Evolutionary conservation across 1,140 invertebrate species (phyloP).

Genomic region (Cyphomyrmex costatus): DNA sequence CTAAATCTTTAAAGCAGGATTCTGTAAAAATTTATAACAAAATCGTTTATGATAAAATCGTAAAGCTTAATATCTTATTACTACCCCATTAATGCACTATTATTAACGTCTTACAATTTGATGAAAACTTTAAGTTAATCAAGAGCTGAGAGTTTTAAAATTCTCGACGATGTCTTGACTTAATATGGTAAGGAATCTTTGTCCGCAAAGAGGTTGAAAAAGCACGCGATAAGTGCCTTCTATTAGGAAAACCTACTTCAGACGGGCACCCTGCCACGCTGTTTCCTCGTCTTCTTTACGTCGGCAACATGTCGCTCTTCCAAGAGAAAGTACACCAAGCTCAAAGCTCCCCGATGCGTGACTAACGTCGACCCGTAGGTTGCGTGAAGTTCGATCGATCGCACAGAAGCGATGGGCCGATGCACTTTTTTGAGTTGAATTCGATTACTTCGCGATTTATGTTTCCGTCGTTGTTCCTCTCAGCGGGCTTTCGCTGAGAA

Average conservation of each 20-base stretch:
- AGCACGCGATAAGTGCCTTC: slow-evolving; percentile 40
- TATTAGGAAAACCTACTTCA: slow-evolving; percentile 58
- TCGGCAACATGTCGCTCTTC: slow-evolving; percentile 17
- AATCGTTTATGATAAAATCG: neutral
- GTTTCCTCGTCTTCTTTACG: slow-evolving; percentile 32
- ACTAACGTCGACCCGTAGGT: slow-evolving; percentile 63
- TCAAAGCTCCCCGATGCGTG: slow-evolving; percentile 47
- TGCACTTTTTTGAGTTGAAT: slow-evolving; percentile 24
- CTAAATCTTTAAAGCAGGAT: neutral
- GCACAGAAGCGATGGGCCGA: neutral
- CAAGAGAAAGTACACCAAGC: slow-evolving; percentile 34
- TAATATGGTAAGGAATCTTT: neutral
- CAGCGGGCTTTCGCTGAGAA: slow-evolving; percentile 5
- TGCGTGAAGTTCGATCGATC: slow-evolving; percentile 43
- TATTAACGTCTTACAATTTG: neutral
- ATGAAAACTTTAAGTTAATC: neutral
- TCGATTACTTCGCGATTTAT: slow-evolving; percentile 40
- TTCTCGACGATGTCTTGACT: neutral
- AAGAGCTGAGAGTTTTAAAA: neutral
- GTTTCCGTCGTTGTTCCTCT: slow-evolving; percentile 27
- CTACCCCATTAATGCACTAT: too few species aligned
- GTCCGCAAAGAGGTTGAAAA: slow-evolving; percentile 23
- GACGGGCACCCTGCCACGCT: slow-evolving; percentile 52
- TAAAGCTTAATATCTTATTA: neutral
- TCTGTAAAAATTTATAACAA: neutral